Base-by-base conservation (phyloP, 2,113 vertebrate species). In the Gnathonemus echidnorhynchus region DNA sequence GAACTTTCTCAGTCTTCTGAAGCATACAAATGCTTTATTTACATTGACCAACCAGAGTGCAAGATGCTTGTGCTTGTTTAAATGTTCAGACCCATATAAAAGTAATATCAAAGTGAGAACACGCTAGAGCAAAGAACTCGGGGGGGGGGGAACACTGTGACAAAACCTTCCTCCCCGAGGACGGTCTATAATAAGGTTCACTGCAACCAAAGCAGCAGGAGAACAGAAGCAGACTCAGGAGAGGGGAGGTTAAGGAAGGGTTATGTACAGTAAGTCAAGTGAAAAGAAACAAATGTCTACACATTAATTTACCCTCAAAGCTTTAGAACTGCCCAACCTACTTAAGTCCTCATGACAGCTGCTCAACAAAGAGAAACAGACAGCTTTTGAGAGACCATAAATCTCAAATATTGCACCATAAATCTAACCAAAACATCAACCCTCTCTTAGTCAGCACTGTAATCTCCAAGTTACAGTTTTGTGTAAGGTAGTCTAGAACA, bases 211-310 rank as follows among this genome's bases (percentile, higher is more conserved):
- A 49, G 62, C 62, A 39, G 10, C 31, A 11, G 35, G 8, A 24
- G 50, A 15, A 31, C 58, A 89, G 74, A 89, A 56, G 21, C 17
- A 83, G 88, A 21, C 27, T 21, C 17, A 42, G 88, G 31, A 27
- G 21, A 74, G 58, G 45, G 35, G 42, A 88, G 58, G 62, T 88
- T 46, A 74, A 9, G 58, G 42, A 88, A 21, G 24, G 42, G 58
- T 48, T n/a, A 48, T 46, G 88, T 27, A 74, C 35, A 49, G 88
- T 21, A 74, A 46, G 88, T 88, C 19, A 88, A 74, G 58, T 24
- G 53, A 62, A 66, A 31, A 88, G 87, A n/a, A 88, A 88, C 39
- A 88, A 62, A 35, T 66, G 87, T 24, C 52, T 35, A n/a, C 56
- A 62, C 87, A 88, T 70, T 39, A 42, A 46, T 42, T 42, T 39